Evolutionary conservation across 2,797 vertebrate genomes (phyloP).

Genomic region (Acropternis orthonyx): DNA sequence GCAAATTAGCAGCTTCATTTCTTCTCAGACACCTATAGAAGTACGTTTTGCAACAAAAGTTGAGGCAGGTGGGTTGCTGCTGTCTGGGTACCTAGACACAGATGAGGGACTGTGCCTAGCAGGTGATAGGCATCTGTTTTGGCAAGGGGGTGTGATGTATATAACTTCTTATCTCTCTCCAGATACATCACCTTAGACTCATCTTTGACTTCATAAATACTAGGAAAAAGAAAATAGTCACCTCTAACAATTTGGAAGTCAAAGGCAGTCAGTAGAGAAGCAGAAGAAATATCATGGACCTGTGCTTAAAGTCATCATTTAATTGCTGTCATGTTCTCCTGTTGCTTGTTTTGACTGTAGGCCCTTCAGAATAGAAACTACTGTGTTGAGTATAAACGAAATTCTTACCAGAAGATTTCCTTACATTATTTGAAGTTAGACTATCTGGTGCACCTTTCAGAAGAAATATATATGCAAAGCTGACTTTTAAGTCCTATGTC

Average conservation of each 20-base stretch:
- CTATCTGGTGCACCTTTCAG: background rate
- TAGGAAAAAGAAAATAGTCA: background rate
- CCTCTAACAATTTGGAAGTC: background rate
- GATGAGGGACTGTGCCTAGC: background rate
- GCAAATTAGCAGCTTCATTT: background rate
- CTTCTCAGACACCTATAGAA: background rate
- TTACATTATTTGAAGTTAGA: background rate
- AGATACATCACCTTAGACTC: background rate
- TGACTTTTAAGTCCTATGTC: background rate
- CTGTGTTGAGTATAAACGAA: background rate
- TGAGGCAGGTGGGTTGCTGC: background rate
- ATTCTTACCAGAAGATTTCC: background rate
- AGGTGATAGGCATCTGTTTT: background rate
- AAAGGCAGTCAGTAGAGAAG: background rate
- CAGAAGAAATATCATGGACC: background rate
- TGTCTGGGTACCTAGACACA: background rate
- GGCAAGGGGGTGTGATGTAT: background rate
- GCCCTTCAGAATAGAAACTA: background rate
- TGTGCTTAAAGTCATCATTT: background rate
- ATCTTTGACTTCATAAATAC: background rate
- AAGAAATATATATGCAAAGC: background rate
- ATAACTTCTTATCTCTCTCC: background rate
- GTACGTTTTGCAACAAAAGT: background rate
- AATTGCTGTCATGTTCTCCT: background rate
- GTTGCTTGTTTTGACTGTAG: background rate